phyloP scores from a whole-genome alignment of 2,113 vertebrate genomes.

The Sinocyclocheilus grahami region DNA sequence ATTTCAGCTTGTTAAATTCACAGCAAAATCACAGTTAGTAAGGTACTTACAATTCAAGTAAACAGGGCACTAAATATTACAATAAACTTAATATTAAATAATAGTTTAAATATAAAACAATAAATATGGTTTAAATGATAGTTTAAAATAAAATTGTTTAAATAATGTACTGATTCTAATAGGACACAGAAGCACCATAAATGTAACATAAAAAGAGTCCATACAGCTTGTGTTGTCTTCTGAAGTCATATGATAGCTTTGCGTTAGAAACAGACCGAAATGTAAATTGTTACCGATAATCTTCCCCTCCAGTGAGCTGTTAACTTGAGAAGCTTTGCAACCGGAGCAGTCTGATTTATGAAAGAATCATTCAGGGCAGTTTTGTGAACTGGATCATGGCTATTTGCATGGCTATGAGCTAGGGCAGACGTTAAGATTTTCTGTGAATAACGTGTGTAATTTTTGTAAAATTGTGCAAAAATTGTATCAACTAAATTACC shows the following conservation, averaged over 20 bases:
- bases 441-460: not conserved
- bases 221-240: not conserved
- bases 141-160: not conserved
- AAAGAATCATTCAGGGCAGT: not conserved
- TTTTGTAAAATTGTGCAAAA: not conserved
- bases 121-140: not conserved
- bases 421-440: not conserved
- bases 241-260: constrained; percentile 16
- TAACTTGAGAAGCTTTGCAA: constrained; percentile 18
- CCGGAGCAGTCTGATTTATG: not conserved
- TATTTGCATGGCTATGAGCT: not conserved
- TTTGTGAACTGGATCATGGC: not conserved
- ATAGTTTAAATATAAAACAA: not conserved
- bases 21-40: not conserved
- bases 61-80: not conserved
- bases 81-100: not conserved
- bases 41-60: not conserved
- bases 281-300: not conserved
- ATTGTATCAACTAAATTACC: not conserved
- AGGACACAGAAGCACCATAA: not conserved
- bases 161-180: not conserved
- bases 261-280: not conserved
- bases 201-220: not conserved
- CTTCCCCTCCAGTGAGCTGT: constrained; percentile 15
- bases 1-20: not conserved